Evolutionary conservation across 2,797 vertebrate species (phyloP).

Genomic region (Caiman crocodilus): DNA sequence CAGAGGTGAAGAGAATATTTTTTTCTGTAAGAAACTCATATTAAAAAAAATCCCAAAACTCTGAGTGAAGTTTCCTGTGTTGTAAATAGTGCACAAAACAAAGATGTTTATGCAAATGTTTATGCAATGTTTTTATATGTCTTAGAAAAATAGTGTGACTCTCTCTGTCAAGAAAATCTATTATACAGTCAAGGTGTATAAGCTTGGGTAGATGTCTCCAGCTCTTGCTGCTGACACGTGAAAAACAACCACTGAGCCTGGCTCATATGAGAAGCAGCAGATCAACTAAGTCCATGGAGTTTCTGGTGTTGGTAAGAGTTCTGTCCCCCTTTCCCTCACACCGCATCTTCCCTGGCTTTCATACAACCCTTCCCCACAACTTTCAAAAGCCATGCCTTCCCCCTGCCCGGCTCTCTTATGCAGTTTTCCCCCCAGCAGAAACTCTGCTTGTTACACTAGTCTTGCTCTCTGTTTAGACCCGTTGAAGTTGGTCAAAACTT

Average conservation of each 20-base stretch:
- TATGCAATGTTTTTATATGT: constrained; percentile 3
- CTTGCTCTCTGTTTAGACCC: not conserved
- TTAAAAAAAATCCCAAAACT: not conserved
- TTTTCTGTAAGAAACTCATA: not conserved
- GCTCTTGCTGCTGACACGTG: too few species aligned
- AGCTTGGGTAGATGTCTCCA: not conserved
- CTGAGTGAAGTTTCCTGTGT: not conserved
- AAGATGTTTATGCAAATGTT: not conserved
- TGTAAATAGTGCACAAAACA: constrained; percentile 14
- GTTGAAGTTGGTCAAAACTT: not conserved
- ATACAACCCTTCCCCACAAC: too few species aligned
- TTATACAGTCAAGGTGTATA: not conserved
- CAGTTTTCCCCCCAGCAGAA: not conserved
- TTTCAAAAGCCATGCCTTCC: too few species aligned
- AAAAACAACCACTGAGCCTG: too few species aligned
- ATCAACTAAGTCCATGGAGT: too few species aligned
- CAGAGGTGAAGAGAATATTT: constrained; percentile 15
- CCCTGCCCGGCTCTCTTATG: too few species aligned
- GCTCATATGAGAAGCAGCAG: too few species aligned
- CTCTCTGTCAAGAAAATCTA: not conserved
- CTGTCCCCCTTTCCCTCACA: too few species aligned
- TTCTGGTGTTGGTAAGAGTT: too few species aligned
- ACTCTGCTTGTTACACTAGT: not conserved
- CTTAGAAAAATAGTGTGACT: not conserved
- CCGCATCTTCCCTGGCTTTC: too few species aligned